Evolutionary conservation across 2,888 invertebrate genomes (phyloP).

Genomic region (Dromius quadrimaculatus): DNA sequence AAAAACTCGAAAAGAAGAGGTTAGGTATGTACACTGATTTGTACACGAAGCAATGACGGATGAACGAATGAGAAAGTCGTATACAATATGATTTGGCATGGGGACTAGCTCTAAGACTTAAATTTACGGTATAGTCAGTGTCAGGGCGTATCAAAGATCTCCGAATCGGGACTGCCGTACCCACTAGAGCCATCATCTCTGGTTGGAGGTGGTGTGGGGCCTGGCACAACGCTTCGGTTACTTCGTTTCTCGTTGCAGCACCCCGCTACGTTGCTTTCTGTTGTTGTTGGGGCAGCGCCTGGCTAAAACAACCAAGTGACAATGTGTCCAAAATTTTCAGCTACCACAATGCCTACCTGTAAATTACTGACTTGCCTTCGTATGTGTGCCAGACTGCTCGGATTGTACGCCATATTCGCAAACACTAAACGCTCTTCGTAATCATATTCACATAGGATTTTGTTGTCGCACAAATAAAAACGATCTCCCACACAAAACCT

Average conservation of each 20-base stretch:
- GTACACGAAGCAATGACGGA: neutral
- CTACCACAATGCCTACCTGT: slow-evolving; percentile 62
- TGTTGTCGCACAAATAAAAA: slow-evolving; percentile 93
- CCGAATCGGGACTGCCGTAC: slow-evolving; percentile 83
- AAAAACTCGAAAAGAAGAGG: neutral
- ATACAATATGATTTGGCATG: slow-evolving; percentile 46
- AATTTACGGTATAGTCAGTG: slow-evolving; percentile 52
- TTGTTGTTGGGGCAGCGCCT: slow-evolving; percentile 64
- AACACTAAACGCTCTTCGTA: slow-evolving; percentile 93
- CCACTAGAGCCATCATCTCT: slow-evolving; percentile 82
- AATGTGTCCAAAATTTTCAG: slow-evolving; percentile 53
- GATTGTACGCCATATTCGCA: slow-evolving; percentile 89
- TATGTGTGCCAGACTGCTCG: slow-evolving; percentile 87
- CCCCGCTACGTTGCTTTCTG: slow-evolving; percentile 59
- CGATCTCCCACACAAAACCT: slow-evolving; percentile 96
- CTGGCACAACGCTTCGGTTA: slow-evolving; percentile 56
- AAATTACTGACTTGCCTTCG: slow-evolving; percentile 82
- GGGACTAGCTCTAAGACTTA: neutral
- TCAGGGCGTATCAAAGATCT: slow-evolving; percentile 70
- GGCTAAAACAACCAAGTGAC: slow-evolving; percentile 65
- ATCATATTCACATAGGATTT: slow-evolving; percentile 94
- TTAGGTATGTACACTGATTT: slow-evolving; percentile 1
- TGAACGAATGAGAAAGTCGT: slow-evolving; percentile 25
- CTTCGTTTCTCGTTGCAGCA: slow-evolving; percentile 68
- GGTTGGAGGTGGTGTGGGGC: slow-evolving; percentile 58